Conservation (phyloP, 2,113 vertebrate genomes). For the Salvator merianae region DNA sequence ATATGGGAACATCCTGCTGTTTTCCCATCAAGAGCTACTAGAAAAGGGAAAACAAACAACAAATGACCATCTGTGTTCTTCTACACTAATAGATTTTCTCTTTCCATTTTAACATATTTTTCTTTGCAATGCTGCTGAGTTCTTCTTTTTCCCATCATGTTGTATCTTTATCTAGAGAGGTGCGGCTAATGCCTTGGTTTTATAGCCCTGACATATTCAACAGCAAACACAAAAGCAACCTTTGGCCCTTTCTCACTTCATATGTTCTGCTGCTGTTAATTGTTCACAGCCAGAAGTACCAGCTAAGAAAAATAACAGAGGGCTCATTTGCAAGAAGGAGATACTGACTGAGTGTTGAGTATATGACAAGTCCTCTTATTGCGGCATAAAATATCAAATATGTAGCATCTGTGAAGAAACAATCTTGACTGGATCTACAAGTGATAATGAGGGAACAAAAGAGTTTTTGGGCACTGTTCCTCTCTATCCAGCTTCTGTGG, state of each 20-base stretch:
- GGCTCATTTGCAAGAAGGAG: slow-evolving; percentile 29
- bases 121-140: slow-evolving; percentile 35
- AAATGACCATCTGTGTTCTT: slow-evolving; percentile 51
- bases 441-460: slow-evolving; percentile 52
- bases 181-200: slow-evolving; percentile 64
- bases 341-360: background rate
- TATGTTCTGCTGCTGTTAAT: slow-evolving; percentile 65
- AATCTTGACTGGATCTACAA: slow-evolving; percentile 51
- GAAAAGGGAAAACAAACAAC: slow-evolving; percentile 42
- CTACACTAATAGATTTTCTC: slow-evolving; percentile 36
- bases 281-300: slow-evolving; percentile 62
- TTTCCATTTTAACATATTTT: slow-evolving; percentile 51
- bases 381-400: background rate
- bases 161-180: slow-evolving; percentile 68
- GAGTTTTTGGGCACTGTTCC: slow-evolving; percentile 56
- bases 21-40: background rate
- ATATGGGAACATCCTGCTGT: slow-evolving; percentile 4
- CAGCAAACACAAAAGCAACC: slow-evolving; percentile 75
- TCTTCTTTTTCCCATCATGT: slow-evolving; percentile 38
- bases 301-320: slow-evolving; percentile 31
- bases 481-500: slow-evolving; percentile 24
- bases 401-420: slow-evolving; percentile 7
- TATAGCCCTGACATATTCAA: slow-evolving; percentile 71
- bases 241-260: slow-evolving; percentile 73
- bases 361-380: background rate